phyloP scores from a whole-genome alignment of 2,888 invertebrate species.

The Leptinotarsa haldemani region DNA sequence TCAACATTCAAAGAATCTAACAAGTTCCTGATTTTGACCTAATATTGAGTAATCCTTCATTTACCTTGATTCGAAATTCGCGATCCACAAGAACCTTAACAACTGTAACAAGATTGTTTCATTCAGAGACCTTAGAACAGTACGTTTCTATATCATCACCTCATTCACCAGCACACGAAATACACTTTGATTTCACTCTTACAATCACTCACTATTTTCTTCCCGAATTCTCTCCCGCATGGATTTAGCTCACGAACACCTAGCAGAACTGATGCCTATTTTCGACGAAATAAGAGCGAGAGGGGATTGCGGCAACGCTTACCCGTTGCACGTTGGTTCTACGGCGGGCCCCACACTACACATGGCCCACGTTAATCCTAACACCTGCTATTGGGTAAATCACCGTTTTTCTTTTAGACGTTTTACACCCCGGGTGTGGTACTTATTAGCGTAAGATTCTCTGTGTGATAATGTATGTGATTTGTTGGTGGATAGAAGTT shows the following conservation, averaged over 20 bases:
- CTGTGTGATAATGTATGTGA: constrained; percentile 34
- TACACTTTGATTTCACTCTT: constrained; percentile 7
- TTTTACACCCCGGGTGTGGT: constrained; percentile 42
- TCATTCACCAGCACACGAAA: constrained; percentile 1
- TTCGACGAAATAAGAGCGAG: constrained; percentile 93
- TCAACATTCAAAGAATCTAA: no score
- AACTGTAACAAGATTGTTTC: not conserved
- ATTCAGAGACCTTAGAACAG: not conserved
- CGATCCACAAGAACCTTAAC: no score
- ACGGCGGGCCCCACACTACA: constrained; percentile 75
- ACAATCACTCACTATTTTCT: constrained; percentile 14
- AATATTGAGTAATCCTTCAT: no score
- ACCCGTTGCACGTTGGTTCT: constrained; percentile 87
- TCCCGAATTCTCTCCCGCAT: constrained; percentile 23
- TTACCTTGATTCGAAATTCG: no score
- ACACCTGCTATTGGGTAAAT: constrained; percentile 82
- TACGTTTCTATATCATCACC: not conserved
- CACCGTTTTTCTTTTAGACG: constrained; percentile 35
- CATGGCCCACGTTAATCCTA: constrained; percentile 69
- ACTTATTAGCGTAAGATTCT: constrained; percentile 25
- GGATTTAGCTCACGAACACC: constrained; percentile 87
- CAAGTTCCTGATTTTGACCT: no score
- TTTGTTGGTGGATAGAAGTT: constrained; percentile 11
- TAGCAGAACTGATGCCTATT: constrained; percentile 95
- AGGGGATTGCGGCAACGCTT: constrained; percentile 91